These are phyloP conservation scores for Altica lythri DNA, from an alignment of 2,888 invertebrate genomes.

Conservation along the genomic window DNA sequence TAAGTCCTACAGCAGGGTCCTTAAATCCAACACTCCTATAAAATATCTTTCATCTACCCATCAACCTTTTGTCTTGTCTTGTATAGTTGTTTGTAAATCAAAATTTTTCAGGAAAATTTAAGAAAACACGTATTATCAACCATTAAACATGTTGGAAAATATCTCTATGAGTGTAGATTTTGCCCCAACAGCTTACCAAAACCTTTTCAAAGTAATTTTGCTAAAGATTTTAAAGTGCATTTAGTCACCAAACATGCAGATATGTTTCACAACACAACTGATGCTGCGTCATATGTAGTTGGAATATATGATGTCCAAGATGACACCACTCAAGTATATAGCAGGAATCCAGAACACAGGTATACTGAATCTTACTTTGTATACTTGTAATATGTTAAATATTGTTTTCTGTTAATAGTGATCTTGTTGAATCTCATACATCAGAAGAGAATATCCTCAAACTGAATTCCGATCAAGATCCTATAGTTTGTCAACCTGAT, in stretches of 20 bases:
- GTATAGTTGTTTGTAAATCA: too few species aligned
- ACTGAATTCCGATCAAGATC: constrained; percentile 38
- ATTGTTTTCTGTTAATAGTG: too few species aligned
- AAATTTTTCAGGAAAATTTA: constrained; percentile 83
- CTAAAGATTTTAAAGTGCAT: constrained; percentile 71
- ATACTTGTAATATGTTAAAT: too few species aligned
- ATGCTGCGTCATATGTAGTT: constrained; percentile 61
- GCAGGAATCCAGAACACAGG: background rate
- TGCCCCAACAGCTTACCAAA: constrained; percentile 58
- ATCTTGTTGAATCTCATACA: background rate
- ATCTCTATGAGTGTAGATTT: constrained; percentile 76
- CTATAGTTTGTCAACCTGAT: constrained; percentile 39
- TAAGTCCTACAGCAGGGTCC: too few species aligned
- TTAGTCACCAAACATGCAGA: constrained; percentile 63
- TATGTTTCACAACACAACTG: constrained; percentile 59
- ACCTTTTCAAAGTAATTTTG: constrained; percentile 67
- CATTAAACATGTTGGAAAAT: constrained; percentile 76
- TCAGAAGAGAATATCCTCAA: constrained; percentile 28
- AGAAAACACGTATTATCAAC: constrained; percentile 84
- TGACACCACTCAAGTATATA: constrained; percentile 42
- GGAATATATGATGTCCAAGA: constrained; percentile 57
- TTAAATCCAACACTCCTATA: too few species aligned
- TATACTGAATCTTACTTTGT: too few species aligned
- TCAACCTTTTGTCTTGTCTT: too few species aligned
- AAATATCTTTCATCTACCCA: too few species aligned